phyloP scores from a whole-genome alignment of 2,113 vertebrate species.

The Gymnorhina tibicen region DNA sequence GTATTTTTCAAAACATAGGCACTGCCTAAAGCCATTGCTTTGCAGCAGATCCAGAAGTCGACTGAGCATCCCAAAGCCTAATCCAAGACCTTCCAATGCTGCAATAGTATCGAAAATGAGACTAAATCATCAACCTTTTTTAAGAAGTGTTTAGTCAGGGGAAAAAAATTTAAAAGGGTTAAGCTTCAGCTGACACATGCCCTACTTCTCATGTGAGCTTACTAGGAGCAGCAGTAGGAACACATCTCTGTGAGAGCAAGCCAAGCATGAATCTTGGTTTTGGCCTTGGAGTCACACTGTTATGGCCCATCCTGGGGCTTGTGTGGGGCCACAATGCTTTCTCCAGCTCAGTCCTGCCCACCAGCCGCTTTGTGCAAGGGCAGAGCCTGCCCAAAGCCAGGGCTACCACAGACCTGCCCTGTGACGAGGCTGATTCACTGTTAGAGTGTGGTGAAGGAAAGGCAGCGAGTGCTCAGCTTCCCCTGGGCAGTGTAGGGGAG shows the following conservation, averaged over 20 bases:
- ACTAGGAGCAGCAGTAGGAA: neutral
- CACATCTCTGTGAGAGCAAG: neutral
- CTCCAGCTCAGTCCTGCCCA: neutral
- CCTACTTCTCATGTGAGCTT: constrained; percentile 16
- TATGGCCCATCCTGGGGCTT: neutral
- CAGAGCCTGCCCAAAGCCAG: neutral
- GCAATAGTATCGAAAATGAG: neutral
- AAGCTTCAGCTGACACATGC: constrained; percentile 11
- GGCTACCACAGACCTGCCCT: neutral
- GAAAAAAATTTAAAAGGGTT: constrained; percentile 30
- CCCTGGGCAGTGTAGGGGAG: neutral
- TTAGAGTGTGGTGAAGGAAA: neutral
- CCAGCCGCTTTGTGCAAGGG: neutral
- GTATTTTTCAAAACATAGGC: constrained; percentile 34
- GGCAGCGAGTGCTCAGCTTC: neutral
- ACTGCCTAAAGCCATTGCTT: constrained; percentile 46
- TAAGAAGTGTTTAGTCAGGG: constrained; percentile 16
- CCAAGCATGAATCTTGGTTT: neutral
- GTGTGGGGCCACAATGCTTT: neutral
- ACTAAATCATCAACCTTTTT: neutral
- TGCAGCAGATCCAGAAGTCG: neutral
- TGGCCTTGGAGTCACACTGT: neutral
- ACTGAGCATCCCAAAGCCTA: neutral
- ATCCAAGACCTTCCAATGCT: neutral
- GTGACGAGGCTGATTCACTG: neutral